These are phyloP conservation scores for Volucella bombylans DNA, from an alignment of 2,888 invertebrate species.

Conservation along the genomic window DNA sequence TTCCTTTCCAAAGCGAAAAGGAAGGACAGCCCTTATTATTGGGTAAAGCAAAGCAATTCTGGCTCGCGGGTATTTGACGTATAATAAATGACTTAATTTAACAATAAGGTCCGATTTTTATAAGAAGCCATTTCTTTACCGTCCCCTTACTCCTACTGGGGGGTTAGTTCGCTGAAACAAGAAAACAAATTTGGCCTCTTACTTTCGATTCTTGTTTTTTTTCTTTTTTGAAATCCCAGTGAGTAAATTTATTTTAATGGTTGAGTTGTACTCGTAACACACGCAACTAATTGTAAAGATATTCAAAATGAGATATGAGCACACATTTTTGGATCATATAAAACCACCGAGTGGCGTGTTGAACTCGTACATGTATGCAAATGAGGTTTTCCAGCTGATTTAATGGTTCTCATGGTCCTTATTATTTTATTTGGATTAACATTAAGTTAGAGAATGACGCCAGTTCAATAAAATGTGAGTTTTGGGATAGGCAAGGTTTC, in stretches of 20 bases:
- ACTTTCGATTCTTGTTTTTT: neutral
- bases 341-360: too few relatives aligned
- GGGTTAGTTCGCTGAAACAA: constrained; percentile 6
- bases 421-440: too few relatives aligned
- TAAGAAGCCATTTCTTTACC: neutral
- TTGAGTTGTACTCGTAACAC: constrained; percentile 8
- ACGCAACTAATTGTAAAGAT: constrained; percentile 25
- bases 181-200: neutral
- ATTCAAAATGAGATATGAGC: too few relatives aligned
- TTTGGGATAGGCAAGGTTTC: too few relatives aligned
- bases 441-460: too few relatives aligned
- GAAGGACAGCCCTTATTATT: neutral
- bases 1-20: neutral
- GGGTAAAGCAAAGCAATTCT: constrained; percentile 2
- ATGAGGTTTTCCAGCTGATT: too few relatives aligned
- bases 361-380: too few relatives aligned
- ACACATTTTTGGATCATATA: too few relatives aligned
- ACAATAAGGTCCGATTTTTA: constrained; percentile 39
- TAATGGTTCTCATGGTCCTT: too few relatives aligned
- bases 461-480: too few relatives aligned
- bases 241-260: constrained; percentile 38
- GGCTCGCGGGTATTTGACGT: constrained; percentile 24
- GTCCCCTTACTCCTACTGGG: neutral
- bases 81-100: constrained; percentile 39
- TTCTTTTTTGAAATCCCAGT: constrained; percentile 8